Evolutionary conservation across 2,113 vertebrate genomes (phyloP).

Genomic region (Festucalex cinctus): DNA sequence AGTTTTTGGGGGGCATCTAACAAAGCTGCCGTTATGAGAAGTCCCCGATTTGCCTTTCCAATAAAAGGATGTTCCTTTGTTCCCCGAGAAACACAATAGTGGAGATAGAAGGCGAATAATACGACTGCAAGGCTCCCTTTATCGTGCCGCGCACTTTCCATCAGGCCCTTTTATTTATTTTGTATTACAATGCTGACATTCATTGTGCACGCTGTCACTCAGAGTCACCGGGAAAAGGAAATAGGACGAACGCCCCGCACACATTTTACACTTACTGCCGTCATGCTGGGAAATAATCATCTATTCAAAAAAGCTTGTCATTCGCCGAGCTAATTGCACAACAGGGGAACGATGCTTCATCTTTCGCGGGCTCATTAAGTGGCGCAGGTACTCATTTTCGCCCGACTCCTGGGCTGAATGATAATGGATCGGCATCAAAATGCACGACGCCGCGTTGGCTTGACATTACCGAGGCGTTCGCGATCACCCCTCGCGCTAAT

Average conservation of each 20-base stretch:
- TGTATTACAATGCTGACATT: slow-evolving; percentile 36
- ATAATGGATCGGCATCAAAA: slow-evolving; percentile 45
- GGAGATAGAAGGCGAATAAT: slow-evolving; percentile 35
- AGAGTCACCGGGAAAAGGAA: slow-evolving; percentile 15
- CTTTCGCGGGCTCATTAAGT: slow-evolving; percentile 60
- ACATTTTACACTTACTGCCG: slow-evolving; percentile 20
- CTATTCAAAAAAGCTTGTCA: slow-evolving; percentile 34
- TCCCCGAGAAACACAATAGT: slow-evolving; percentile 29
- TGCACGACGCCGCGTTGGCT: slow-evolving; percentile 16
- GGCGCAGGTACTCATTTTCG: slow-evolving; percentile 27
- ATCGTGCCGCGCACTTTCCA: slow-evolving; percentile 19
- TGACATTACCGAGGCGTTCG: slow-evolving; percentile 17
- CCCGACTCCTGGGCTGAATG: slow-evolving; percentile 34
- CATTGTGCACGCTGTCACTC: slow-evolving; percentile 4
- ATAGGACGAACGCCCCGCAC: neutral
- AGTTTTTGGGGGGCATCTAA: slow-evolving; percentile 9
- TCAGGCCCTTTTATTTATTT: slow-evolving; percentile 32
- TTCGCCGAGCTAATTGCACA: slow-evolving; percentile 51
- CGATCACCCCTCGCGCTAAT: slow-evolving; percentile 36
- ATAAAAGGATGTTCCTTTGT: slow-evolving; percentile 34
- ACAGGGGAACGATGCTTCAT: slow-evolving; percentile 38
- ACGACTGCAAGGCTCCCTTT: slow-evolving; percentile 24
- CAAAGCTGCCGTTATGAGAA: slow-evolving; percentile 17
- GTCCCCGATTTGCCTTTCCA: slow-evolving; percentile 16
- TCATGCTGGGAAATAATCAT: slow-evolving; percentile 25